Conservation (phyloP, 1,140 invertebrate species). For the Drosophila pachea region DNA sequence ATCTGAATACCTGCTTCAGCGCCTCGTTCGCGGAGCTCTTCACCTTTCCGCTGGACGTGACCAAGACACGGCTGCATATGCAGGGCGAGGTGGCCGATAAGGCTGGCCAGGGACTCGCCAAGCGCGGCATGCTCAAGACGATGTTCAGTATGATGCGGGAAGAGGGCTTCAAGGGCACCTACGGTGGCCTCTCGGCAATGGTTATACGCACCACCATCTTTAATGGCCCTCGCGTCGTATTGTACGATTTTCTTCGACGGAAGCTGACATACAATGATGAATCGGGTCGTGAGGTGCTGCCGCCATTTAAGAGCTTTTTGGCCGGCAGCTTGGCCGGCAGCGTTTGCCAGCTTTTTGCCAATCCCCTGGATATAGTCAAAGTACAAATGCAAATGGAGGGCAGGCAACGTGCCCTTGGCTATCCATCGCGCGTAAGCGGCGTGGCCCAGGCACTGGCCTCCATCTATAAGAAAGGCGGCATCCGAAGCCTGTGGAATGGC, state of each 20-base stretch:
- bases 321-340: constrained; percentile 23
- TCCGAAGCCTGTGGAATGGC: constrained; percentile 36
- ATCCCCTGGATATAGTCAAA: constrained; percentile 40
- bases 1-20: no score
- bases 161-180: no score
- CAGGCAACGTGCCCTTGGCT: constrained; percentile 27
- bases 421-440: constrained; percentile 30
- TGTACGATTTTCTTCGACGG: constrained; percentile 28
- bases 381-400: constrained; percentile 52
- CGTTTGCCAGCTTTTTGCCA: constrained; percentile 7
- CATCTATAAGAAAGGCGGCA: constrained; percentile 26
- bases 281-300: constrained; percentile 11
- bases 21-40: no score
- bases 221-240: neutral
- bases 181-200: no score
- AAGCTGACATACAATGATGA: constrained; percentile 6
- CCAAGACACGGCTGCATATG: constrained; percentile 35
- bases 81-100: no score
- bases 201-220: no score
- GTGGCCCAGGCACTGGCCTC: constrained; percentile 12
- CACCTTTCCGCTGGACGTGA: constrained; percentile 38
- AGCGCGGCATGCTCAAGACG: no score
- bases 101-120: no score
- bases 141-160: no score
- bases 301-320: constrained; percentile 7